Conservation (phyloP, 2,888 invertebrate genomes). For the Macaria liturata region DNA sequence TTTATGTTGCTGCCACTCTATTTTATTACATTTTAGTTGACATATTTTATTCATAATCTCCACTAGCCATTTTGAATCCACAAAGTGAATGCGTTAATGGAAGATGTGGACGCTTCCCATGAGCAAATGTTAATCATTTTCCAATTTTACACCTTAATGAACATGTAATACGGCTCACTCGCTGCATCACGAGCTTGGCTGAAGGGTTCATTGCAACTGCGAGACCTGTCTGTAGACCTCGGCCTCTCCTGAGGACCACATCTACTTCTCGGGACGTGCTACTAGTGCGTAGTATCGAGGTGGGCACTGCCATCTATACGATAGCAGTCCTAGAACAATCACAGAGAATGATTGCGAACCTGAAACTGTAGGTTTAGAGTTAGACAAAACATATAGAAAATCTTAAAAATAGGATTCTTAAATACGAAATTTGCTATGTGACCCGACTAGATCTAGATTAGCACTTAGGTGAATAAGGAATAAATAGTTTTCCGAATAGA, state of each 20-base stretch:
- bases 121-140: conserved; percentile 69
- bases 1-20: conserved; percentile 82
- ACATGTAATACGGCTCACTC: conserved; percentile 62
- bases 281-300: conserved; percentile 10
- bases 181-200: conserved; percentile 69
- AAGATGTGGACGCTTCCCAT: conserved; percentile 80
- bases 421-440: conserved; percentile 2
- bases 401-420: neutral
- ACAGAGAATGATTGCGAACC: conserved; percentile 11
- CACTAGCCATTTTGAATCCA: conserved; percentile 77
- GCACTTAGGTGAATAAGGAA: conserved; percentile 20
- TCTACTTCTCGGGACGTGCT: too few species aligned
- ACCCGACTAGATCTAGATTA: conserved; percentile 16
- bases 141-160: conserved; percentile 62
- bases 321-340: conserved; percentile 14
- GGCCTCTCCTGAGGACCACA: too few species aligned
- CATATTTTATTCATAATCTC: conserved; percentile 75
- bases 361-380: conserved; percentile 15
- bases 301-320: conserved; percentile 11
- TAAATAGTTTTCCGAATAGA: conserved; percentile 25
- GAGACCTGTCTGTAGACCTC: conserved; percentile 24
- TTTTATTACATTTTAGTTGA: conserved; percentile 78
- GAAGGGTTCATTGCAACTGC: conserved; percentile 37
- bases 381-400: too few species aligned
- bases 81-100: conserved; percentile 78